Evolutionary conservation across 2,888 invertebrate species (phyloP).

Genomic region (Argynnis bischoffii): DNA sequence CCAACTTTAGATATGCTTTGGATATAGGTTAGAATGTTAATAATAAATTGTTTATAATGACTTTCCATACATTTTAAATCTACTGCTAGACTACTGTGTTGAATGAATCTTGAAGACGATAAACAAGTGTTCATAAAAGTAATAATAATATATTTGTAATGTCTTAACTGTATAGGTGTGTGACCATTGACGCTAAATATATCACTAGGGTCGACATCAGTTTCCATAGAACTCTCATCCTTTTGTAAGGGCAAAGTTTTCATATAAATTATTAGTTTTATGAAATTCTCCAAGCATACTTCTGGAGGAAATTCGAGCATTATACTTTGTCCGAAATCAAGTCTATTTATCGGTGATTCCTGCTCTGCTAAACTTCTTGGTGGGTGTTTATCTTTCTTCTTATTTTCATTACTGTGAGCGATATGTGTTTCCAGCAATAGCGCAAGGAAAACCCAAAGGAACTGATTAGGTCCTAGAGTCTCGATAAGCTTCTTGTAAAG

Average conservation of each 20-base stretch:
- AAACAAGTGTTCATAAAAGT: conserved; percentile 88
- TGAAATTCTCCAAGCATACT: conserved; percentile 84
- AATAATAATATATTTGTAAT: conserved; percentile 91
- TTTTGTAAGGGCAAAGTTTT: conserved; percentile 85
- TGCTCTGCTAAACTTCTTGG: conserved; percentile 63
- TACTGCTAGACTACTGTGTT: conserved; percentile 81
- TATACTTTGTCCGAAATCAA: conserved; percentile 87
- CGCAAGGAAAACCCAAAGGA: conserved; percentile 87
- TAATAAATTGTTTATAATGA: conserved; percentile 86
- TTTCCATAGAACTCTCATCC: conserved; percentile 73
- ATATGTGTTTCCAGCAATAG: conserved; percentile 88
- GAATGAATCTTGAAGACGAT: conserved; percentile 86
- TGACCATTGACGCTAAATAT: conserved; percentile 85
- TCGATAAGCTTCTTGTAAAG: conserved; percentile 91
- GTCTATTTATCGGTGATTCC: conserved; percentile 78
- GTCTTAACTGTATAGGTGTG: conserved; percentile 89
- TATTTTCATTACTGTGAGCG: conserved; percentile 76
- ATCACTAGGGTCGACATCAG: conserved; percentile 66
- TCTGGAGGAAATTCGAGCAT: conserved; percentile 85
- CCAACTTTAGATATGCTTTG: conserved; percentile 84
- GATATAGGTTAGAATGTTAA: conserved; percentile 86
- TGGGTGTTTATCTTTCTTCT: conserved; percentile 59
- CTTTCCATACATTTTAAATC: conserved; percentile 79
- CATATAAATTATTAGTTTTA: conserved; percentile 85
- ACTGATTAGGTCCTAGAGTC: conserved; percentile 85